Evolutionary conservation across 2,797 vertebrate species (phyloP).

Genomic region (Helarctos malayanus): DNA sequence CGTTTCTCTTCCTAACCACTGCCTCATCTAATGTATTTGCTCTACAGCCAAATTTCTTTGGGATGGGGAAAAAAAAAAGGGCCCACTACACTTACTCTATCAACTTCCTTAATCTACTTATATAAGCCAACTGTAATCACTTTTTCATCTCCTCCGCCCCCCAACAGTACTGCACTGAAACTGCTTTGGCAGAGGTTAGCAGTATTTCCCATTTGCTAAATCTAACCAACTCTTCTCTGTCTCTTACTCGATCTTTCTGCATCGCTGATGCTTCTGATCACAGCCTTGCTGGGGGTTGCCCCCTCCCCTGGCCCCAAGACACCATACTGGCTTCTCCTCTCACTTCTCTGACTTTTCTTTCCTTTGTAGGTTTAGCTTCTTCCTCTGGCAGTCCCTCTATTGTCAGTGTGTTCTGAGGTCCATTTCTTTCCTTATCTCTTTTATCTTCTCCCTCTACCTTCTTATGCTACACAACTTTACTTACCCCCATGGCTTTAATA

Average conservation of each 20-base stretch:
- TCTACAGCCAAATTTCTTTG: not conserved
- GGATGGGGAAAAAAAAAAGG: not conserved
- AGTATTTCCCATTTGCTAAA: not conserved
- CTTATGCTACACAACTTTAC: not conserved
- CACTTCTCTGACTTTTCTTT: not conserved
- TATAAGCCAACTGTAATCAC: not conserved
- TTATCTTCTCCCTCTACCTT: not conserved
- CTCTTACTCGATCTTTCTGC: not conserved
- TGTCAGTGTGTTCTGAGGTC: not conserved
- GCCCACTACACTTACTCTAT: not conserved
- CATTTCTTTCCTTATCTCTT: not conserved
- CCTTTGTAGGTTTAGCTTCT: not conserved
- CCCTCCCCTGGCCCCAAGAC: not conserved
- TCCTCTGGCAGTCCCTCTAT: not conserved
- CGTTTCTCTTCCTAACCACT: not conserved
- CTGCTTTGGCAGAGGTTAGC: not conserved
- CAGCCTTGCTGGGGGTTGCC: not conserved
- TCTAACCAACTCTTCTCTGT: not conserved
- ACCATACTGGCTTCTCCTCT: not conserved
- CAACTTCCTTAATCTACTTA: not conserved
- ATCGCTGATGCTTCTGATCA: not conserved
- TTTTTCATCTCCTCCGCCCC: not conserved
- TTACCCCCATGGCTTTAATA: not conserved
- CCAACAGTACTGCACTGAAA: not conserved
- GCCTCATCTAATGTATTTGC: not conserved